A percentile compares a stretch with the other conserved stretches of the same genome.
Evolutionary conservation across 2,888 invertebrate genomes (phyloP).

Genomic region (Acronicta leporina): DNA sequence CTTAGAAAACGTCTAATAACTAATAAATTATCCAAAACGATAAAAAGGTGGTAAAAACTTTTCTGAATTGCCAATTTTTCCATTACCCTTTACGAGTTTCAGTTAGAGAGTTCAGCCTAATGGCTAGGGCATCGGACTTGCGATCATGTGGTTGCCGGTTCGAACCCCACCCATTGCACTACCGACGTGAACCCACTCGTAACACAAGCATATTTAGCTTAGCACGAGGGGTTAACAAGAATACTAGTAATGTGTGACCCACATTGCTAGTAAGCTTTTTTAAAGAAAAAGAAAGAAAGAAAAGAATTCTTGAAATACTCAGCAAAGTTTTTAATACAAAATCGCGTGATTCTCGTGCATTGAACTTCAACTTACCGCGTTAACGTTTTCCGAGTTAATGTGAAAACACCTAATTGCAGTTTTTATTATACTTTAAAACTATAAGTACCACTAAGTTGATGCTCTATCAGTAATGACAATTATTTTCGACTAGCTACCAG

Average conservation of each 20-base stretch:
- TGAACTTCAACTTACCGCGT: constrained; percentile 40
- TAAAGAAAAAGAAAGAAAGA: too few relatives aligned
- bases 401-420: constrained; percentile 17
- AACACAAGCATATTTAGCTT: too few relatives aligned
- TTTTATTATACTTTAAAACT: constrained; percentile 5
- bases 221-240: too few relatives aligned
- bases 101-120: too few relatives aligned
- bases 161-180: too few relatives aligned
- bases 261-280: too few relatives aligned
- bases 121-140: too few relatives aligned
- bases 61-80: constrained; percentile 8
- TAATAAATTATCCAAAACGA: constrained; percentile 8
- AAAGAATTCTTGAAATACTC: constrained; percentile 19
- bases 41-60: constrained; percentile 32
- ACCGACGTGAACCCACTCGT: too few relatives aligned
- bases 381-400: constrained; percentile 21
- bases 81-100: constrained; percentile 19
- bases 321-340: constrained; percentile 25
- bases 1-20: too few relatives aligned
- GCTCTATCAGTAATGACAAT: background rate
- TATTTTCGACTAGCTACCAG: too few relatives aligned
- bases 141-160: too few relatives aligned
- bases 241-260: too few relatives aligned
- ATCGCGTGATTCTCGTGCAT: constrained; percentile 44
- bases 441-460: constrained; percentile 1